phyloP scores from a whole-genome alignment of 2,113 vertebrate species.

The Rana temporaria region DNA sequence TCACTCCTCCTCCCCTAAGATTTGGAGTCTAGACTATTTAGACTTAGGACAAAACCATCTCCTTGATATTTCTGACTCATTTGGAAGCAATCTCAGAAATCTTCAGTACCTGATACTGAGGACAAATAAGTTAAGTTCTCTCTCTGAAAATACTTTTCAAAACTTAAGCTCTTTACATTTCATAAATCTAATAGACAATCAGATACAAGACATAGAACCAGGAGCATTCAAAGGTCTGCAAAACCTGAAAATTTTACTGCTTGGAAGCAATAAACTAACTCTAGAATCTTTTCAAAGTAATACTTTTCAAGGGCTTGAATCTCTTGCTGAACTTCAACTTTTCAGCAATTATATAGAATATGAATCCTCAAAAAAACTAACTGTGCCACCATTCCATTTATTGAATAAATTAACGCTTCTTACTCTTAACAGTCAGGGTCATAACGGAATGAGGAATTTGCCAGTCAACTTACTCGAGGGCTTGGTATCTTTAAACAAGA shows the following conservation, averaged over 20 bases:
- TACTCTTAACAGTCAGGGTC: constrained; percentile 61
- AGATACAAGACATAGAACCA: constrained; percentile 57
- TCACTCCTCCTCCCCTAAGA: constrained; percentile 45
- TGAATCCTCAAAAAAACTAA: neutral
- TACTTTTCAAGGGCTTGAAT: constrained; percentile 65
- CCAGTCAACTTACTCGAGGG: constrained; percentile 72
- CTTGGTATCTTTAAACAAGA: constrained; percentile 66
- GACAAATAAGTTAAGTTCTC: constrained; percentile 62
- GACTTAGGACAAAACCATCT: constrained; percentile 66
- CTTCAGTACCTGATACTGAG: constrained; percentile 62
- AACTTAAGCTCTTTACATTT: constrained; percentile 59
- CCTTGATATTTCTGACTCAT: constrained; percentile 58
- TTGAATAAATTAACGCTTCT: constrained; percentile 66
- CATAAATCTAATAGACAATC: constrained; percentile 66
- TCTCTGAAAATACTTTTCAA: constrained; percentile 51
- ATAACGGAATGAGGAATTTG: constrained; percentile 38
- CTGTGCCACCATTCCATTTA: constrained; percentile 63
- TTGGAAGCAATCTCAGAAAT: constrained; percentile 61
- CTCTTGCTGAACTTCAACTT: constrained; percentile 65
- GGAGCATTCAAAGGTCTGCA: constrained; percentile 64
- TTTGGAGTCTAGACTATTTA: constrained; percentile 63
- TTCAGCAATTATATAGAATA: constrained; percentile 67
- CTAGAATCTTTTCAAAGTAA: accelerated
- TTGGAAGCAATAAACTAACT: constrained; percentile 63
- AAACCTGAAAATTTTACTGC: constrained; percentile 57